A percentile compares a stretch with the other conserved stretches of the same genome.
Conservation (phyloP, 2,113 vertebrate genomes). For the Tragelaphus scriptus region DNA sequence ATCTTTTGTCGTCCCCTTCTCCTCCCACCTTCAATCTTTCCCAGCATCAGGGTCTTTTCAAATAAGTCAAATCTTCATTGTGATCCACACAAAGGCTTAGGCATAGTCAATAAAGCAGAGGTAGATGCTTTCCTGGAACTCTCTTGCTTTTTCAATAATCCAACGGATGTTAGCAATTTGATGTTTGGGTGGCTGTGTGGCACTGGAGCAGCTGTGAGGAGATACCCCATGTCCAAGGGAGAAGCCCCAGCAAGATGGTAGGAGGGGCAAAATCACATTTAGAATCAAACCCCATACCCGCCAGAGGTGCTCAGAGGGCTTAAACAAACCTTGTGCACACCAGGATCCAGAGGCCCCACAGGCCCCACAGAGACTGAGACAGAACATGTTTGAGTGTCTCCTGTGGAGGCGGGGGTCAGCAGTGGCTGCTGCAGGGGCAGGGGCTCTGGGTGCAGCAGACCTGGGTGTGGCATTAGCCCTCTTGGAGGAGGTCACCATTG, state of each 20-base stretch:
- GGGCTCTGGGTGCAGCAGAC: background rate
- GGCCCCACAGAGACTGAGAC: background rate
- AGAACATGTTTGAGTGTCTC: background rate
- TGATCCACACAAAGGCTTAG: background rate
- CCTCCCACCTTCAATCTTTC: background rate
- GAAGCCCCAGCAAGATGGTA: background rate
- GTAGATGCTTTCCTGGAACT: background rate
- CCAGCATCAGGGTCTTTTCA: background rate
- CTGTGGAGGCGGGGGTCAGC: background rate
- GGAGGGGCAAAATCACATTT: background rate
- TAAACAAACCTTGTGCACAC: background rate
- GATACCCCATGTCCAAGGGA: background rate
- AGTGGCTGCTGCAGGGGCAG: background rate
- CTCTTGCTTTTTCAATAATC: background rate
- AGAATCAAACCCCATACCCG: background rate
- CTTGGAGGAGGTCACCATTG: background rate
- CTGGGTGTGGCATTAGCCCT: background rate
- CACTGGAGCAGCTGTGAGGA: accelerated
- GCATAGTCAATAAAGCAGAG: background rate
- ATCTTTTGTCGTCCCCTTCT: background rate
- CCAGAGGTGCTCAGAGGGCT: background rate
- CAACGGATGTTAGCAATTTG: background rate
- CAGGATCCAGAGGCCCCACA: background rate
- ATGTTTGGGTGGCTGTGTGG: background rate
- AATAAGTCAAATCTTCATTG: background rate